A percentile compares a stretch with the other conserved stretches of the same genome.
phyloP scores from a whole-genome alignment of 2,797 vertebrate species.

The Muscicapa striata region DNA sequence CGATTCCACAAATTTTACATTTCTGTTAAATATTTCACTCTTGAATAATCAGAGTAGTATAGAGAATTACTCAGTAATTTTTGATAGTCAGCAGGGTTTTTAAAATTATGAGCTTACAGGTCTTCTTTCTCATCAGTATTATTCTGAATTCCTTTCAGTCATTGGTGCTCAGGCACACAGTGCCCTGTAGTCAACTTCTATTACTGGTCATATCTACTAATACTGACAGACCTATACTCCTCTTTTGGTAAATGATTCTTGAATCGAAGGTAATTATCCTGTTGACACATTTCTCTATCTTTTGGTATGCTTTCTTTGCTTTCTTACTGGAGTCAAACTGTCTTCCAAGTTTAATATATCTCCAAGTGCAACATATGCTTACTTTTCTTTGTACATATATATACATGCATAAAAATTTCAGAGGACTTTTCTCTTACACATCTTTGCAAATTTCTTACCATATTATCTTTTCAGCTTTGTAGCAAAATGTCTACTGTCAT shows the following conservation, averaged over 20 bases:
- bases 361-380: not conserved
- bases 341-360: not conserved
- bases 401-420: not conserved
- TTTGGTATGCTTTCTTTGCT: not conserved
- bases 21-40: not conserved
- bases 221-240: not conserved
- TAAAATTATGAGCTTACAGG: not conserved
- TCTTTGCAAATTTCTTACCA: not conserved
- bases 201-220: not conserved
- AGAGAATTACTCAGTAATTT: not conserved
- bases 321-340: not conserved
- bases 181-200: not conserved
- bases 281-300: not conserved
- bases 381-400: too few relatives aligned
- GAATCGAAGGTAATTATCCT: not conserved
- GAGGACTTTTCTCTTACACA: not conserved
- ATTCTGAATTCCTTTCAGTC: not conserved
- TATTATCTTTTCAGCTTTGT: not conserved
- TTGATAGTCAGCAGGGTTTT: rapidly evolving
- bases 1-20: not conserved
- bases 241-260: not conserved
- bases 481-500: not conserved
- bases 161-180: not conserved
- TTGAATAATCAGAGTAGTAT: not conserved
- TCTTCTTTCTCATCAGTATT: not conserved